Evolutionary conservation across 2,797 vertebrate genomes (phyloP), one percentile per base, ranked within the genome.

Genomic region (Enteromius viviparus): DNA sequence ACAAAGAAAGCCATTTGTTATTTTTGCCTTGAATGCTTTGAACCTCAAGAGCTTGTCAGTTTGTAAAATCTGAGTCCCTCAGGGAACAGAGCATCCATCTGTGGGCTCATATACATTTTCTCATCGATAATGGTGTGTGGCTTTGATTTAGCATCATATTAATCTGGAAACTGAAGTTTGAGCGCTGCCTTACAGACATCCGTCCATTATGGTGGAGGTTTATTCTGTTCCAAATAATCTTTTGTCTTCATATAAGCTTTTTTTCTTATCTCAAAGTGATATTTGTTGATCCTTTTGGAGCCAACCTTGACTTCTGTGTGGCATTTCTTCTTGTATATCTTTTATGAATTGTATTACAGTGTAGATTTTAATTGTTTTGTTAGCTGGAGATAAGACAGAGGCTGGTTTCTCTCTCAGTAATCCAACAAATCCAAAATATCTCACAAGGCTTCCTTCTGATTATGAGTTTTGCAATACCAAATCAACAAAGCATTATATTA

Each of bases 1-100:
- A 80, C 71, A 80, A 23, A 86, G 80, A 72, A 83, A 76, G 64
- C 64, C 64, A 76, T 80, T 83, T 76, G 32, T 83, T 71, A 83
- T 80, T 71, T 80, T 83, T 76, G 51, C 62, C 45, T 11, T 65
- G 81, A 69, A 47, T 3, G 17, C 81, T 86, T 86, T 86, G 85
- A 86, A 80, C 81, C 64, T 84, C 21, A 51, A 72, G 77, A 76
- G 85, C 53, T 71, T 76, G 45, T 62, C 42, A 14, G 76, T 68
- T 78, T 78, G 76, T 68, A 45, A 66, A 74, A 77, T 78, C 34
- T 15, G 8, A 62, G 69, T 66, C 66, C 45, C 23, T 62, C 29
- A 53, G 45, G 42, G 10, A 68, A 71, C 19, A 79, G n/a, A 74
- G 21, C 7, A 15, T 82, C 51, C 49, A 68, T 76, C 82, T 71